Percentiles rank a stretch among this genome's conserved stretches.
Conservation (phyloP, 2,888 invertebrate genomes). For the Nymphalis urticae region DNA sequence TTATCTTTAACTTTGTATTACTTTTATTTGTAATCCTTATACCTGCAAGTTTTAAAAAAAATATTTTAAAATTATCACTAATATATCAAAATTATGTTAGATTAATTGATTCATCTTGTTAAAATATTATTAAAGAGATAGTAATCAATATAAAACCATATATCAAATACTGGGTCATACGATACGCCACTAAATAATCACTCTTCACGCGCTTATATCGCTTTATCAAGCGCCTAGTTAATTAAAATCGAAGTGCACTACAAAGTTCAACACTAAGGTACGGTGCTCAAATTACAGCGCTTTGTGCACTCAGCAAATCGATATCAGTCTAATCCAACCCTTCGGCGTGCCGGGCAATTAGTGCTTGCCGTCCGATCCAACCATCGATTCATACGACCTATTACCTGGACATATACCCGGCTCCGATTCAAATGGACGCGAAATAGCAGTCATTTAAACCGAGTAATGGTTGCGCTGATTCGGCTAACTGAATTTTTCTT, state of each 20-base stretch:
- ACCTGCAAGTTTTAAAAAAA: too few species aligned
- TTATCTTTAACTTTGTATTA: too few species aligned
- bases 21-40: too few species aligned
- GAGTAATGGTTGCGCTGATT: slow-evolving; percentile 18
- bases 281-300: slow-evolving; percentile 29
- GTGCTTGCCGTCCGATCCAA: slow-evolving; percentile 53
- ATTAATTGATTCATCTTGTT: too few species aligned
- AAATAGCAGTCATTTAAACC: slow-evolving; percentile 29
- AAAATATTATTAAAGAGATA: too few species aligned
- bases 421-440: slow-evolving; percentile 18
- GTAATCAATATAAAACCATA: too few species aligned
- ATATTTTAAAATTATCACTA: too few species aligned
- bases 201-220: slow-evolving; percentile 10
- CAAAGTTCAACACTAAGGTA: slow-evolving; percentile 20
- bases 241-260: slow-evolving; percentile 28
- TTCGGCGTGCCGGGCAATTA: slow-evolving; percentile 61
- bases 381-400: slow-evolving; percentile 60
- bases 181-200: slow-evolving; percentile 13
- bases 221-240: slow-evolving; percentile 20
- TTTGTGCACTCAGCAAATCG: slow-evolving; percentile 44
- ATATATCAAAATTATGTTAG: too few species aligned
- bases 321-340: slow-evolving; percentile 57
- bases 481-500: slow-evolving; percentile 9
- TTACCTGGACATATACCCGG: slow-evolving; percentile 47
- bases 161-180: background rate